Evolutionary conservation across 2,797 vertebrate species (phyloP).

Genomic region (Sebastes kiyomatsui): DNA sequence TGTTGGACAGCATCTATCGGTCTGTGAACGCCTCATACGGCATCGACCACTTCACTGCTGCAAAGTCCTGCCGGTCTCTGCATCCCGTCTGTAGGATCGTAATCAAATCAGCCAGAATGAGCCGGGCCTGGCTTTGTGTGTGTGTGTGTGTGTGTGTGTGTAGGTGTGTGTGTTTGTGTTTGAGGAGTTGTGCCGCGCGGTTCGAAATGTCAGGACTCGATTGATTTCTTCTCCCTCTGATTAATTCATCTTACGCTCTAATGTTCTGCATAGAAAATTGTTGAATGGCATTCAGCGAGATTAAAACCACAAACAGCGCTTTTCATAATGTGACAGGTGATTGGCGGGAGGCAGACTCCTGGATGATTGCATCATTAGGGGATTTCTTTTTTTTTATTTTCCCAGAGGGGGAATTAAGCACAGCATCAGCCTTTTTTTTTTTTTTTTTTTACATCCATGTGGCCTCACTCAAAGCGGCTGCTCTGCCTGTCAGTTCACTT

Average conservation of each 20-base stretch:
- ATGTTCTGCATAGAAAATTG: conserved; percentile 76
- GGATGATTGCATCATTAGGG: conserved; percentile 77
- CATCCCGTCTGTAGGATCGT: conserved; percentile 27
- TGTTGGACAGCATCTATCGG: neutral
- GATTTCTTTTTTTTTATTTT: conserved; percentile 27
- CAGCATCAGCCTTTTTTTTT: conserved; percentile 47
- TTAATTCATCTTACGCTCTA: conserved; percentile 82
- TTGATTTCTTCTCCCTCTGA: conserved; percentile 84
- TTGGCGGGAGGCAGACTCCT: conserved; percentile 74
- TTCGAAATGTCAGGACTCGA: conserved; percentile 81
- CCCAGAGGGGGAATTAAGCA: conserved; percentile 51
- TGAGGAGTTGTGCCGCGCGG: conserved; percentile 61
- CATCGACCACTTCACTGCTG: neutral
- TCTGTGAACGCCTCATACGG: neutral
- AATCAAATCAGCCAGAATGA: conserved; percentile 59
- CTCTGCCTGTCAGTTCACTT: conserved; percentile 39
- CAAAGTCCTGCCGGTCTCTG: conserved; percentile 18
- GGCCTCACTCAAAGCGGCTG: conserved; percentile 12
- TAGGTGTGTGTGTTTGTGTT: conserved; percentile 23
- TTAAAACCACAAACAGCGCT: conserved; percentile 79
- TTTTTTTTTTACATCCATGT: conserved; percentile 18
- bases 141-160: neutral
- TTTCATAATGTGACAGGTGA: conserved; percentile 83
- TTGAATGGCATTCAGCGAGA: conserved; percentile 78
- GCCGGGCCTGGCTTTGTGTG: neutral